phyloP scores from a whole-genome alignment of 2,888 invertebrate genomes.

The Ennomos fuscantarius region DNA sequence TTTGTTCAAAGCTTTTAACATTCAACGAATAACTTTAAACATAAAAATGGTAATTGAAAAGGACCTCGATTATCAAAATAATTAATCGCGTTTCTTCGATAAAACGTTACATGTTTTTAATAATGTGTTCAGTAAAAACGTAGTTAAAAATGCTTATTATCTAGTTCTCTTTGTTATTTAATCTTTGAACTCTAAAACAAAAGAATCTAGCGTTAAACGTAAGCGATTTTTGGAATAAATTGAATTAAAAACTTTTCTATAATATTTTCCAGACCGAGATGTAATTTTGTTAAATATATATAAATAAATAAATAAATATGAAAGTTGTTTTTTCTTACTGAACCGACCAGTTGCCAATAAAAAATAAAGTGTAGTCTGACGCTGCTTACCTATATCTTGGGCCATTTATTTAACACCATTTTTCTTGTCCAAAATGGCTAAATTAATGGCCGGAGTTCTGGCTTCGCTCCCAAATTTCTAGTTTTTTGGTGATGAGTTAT shows the following conservation, averaged over 20 bases:
- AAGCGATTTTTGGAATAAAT: no score
- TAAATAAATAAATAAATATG: no score
- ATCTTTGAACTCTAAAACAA: neutral
- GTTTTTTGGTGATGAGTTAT: conserved; percentile 1
- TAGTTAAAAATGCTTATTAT: conserved; percentile 4
- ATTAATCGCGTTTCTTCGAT: neutral
- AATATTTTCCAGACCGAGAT: no score
- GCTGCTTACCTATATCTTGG: neutral
- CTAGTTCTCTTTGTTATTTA: neutral
- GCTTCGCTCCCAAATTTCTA: conserved; percentile 11
- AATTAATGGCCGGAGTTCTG: conserved; percentile 15
- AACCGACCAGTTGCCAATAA: no score
- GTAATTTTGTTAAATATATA: no score
- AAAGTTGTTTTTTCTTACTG: no score
- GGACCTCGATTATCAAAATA: conserved; percentile 1
- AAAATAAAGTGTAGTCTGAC: no score
- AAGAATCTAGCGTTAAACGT: neutral
- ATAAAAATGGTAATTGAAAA: neutral
- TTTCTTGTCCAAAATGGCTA: conserved; percentile 6
- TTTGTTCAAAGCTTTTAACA: no score
- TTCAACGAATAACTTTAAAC: no score
- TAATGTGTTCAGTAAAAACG: conserved; percentile 3
- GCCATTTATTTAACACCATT: conserved; percentile 1
- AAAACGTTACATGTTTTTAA: neutral
- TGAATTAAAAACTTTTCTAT: no score